phyloP scores from a whole-genome alignment of 2,797 vertebrate genomes.

The Chaenodraco wilsoni region DNA sequence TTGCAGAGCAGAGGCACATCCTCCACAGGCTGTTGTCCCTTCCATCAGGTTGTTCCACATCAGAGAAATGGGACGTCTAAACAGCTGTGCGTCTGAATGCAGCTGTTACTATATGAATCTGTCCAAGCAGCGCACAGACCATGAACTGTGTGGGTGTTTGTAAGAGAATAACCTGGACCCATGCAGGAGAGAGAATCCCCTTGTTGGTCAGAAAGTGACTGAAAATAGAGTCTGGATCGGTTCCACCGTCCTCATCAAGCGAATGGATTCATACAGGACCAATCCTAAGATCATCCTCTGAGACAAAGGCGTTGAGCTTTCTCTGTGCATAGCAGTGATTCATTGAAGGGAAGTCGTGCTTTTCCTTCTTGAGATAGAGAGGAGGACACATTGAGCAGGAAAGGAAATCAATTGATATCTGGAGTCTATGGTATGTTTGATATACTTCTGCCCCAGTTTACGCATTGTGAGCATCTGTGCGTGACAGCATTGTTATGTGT shows the following conservation, averaged over 20 bases:
- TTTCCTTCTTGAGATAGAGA: constrained; percentile 11
- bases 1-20: constrained; percentile 15
- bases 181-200: constrained; percentile 17
- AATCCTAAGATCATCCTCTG: not conserved
- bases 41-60: constrained; percentile 24
- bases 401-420: constrained; percentile 39
- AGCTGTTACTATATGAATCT: constrained; percentile 40
- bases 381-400: constrained; percentile 17
- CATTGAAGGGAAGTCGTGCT: constrained; percentile 21
- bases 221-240: constrained; percentile 7
- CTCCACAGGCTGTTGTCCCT: constrained; percentile 25
- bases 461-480: constrained; percentile 18
- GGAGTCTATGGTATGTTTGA: constrained; percentile 16
- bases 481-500: constrained; percentile 36
- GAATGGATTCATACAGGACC: constrained; percentile 5
- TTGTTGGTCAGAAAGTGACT: not conserved
- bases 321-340: constrained; percentile 1
- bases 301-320: not conserved
- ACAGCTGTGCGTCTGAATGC: constrained; percentile 40
- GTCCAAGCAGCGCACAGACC: not conserved
- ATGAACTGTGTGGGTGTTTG: constrained; percentile 33
- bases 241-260: not conserved
- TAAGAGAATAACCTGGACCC: constrained; percentile 12
- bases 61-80: constrained; percentile 8
- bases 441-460: constrained; percentile 49